Evolutionary conservation across 1,140 invertebrate species (phyloP).

Genomic region (Eulimnadia texana): DNA sequence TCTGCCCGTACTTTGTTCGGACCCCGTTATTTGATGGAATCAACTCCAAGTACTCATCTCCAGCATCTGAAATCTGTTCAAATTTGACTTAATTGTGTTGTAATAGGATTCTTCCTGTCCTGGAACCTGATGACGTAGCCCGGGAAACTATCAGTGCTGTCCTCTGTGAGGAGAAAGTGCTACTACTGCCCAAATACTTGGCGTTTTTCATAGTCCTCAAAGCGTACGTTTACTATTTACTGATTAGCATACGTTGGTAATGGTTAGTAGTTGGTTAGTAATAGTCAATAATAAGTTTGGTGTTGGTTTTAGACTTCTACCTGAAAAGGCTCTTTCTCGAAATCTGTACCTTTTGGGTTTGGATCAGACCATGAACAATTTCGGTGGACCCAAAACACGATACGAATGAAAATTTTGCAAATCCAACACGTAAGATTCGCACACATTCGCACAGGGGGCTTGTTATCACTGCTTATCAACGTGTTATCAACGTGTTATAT

Average conservation of each 20-base stretch:
- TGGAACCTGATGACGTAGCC: constrained; percentile 73
- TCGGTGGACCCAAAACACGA: constrained; percentile 7
- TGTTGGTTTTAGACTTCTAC: background rate
- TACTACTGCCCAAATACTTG: constrained; percentile 60
- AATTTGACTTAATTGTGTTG: background rate
- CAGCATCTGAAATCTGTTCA: background rate
- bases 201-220: constrained; percentile 46
- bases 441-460: too few relatives aligned
- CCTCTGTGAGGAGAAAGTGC: constrained; percentile 56
- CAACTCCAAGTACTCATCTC: constrained; percentile 48
- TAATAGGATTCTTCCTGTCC: constrained; percentile 54
- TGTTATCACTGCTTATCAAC: too few relatives aligned
- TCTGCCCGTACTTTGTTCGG: constrained; percentile 88
- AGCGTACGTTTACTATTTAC: constrained; percentile 39
- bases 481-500: too few relatives aligned
- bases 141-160: constrained; percentile 67
- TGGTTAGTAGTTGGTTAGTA: background rate
- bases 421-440: too few relatives aligned
- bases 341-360: background rate
- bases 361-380: constrained; percentile 12
- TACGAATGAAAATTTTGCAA: constrained; percentile 4
- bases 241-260: background rate
- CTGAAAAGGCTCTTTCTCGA: background rate
- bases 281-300: background rate
- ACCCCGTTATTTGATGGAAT: constrained; percentile 92